phyloP scores from a whole-genome alignment of 37 sponge, comb jelly and placozoan species.

The Petrosia ficiformis region DNA sequence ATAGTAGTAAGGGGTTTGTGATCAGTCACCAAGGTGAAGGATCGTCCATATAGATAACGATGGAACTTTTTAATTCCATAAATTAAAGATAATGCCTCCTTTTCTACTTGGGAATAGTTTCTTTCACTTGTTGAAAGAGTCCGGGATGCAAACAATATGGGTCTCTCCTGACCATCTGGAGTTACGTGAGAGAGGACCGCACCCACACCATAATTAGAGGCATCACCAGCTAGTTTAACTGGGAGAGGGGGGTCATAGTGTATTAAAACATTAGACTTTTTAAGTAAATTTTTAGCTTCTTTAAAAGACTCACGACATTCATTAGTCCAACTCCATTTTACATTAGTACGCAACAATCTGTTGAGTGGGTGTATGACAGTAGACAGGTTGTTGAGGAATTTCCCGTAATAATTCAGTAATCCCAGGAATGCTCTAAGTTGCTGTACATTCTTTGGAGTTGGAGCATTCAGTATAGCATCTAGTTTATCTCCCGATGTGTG shows the following conservation, averaged over 20 bases:
- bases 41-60: no score
- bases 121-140: no score
- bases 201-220: conserved; percentile 9
- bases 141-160: neutral
- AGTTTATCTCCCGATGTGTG: neutral
- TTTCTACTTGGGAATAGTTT: no score
- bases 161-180: neutral
- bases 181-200: neutral
- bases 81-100: no score
- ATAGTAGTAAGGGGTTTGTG: no score
- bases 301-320: neutral
- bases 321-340: neutral
- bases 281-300: conserved; percentile 2
- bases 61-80: no score
- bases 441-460: neutral
- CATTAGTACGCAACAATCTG: neutral
- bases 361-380: neutral
- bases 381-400: neutral
- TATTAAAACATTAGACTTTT: neutral
- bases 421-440: neutral
- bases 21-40: no score
- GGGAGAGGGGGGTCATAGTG: neutral
- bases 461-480: neutral
- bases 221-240: conserved; percentile 5
- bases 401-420: neutral